phyloP scores from a whole-genome alignment of 2,888 invertebrate species.

The Gastrophysa polygoni region DNA sequence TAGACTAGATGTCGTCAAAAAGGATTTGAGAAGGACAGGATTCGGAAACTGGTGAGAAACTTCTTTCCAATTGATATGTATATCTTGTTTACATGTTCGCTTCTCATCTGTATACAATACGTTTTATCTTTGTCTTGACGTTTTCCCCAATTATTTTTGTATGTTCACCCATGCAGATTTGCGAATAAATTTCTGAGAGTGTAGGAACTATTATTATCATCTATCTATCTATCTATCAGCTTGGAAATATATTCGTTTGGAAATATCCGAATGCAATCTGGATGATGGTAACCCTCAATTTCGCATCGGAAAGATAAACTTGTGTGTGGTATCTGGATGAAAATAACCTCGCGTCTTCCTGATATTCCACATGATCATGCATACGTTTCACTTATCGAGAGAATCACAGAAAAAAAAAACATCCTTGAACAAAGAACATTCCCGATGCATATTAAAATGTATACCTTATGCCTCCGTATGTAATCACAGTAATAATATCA shows the following conservation, averaged over 20 bases:
- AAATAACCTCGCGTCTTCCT: neutral
- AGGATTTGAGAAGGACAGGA: too few species aligned
- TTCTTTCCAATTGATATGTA: too few species aligned
- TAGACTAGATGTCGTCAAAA: too few species aligned
- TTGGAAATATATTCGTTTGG: neutral
- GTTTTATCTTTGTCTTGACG: too few species aligned
- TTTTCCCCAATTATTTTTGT: too few species aligned
- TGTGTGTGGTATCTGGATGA: neutral
- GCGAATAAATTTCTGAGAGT: too few species aligned
- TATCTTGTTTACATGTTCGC: too few species aligned
- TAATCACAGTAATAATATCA: slow-evolving; percentile 31
- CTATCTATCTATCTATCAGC: too few species aligned
- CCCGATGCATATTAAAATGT: slow-evolving; percentile 11
- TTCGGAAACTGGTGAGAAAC: too few species aligned
- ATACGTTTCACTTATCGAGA: slow-evolving; percentile 5
- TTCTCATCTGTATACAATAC: too few species aligned
- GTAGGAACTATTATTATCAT: too few species aligned
- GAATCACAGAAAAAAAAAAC: slow-evolving; percentile 5
- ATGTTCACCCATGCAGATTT: too few species aligned
- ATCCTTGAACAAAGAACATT: slow-evolving; percentile 17
- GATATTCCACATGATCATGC: neutral
- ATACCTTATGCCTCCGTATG: slow-evolving; percentile 24
- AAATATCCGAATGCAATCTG: neutral
- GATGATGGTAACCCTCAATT: neutral
- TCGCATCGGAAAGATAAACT: neutral